Base-by-base conservation (phyloP, 2,113 vertebrate species). In the Brachypodius melanocephalos region DNA sequence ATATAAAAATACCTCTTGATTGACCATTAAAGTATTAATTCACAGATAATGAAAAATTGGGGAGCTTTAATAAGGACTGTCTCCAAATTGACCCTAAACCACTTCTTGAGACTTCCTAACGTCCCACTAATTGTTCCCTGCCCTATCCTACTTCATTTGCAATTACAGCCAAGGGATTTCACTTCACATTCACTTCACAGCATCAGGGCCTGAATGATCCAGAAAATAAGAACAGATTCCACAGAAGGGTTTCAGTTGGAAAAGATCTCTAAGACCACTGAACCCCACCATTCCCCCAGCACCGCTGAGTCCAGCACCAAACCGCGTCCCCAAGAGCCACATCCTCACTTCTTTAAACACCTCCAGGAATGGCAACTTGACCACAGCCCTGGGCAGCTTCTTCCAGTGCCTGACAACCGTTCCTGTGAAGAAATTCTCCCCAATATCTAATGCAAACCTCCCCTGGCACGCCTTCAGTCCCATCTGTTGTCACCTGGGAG, bases 1-100 rank as follows among this genome's bases (percentile, higher is more conserved):
- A 96, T 89, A 89, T 94, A 97, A 95, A 97, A 96, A 96, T 90
- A 90, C 42, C 76, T 85, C 59, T 91, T 73, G 38, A 49, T 80
- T 49, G 80, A 94, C 45, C 62, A 49, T 93, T 91, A 85, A 82
- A 81, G 51, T 51, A 73, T 81, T 93, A 85, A 89, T 67, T 58
- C 63, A 51, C 45, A 84, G 43, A 51, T 24, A 63, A 59, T 73
- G 43, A 52, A 93, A 73, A 71, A 85, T 74, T 45, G 81, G 66
- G 17, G 12, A 77, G 75, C 24, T 96, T 94, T 61, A 90, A 55
- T 75, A 79, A 75, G 67, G 85, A 94, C 24, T 24, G 63, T 91
- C 80, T 89, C 8, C 69, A 92, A 89, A 95, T 73, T 78, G 6
- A 78, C 55, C 59, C 79, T 76, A 67, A 95, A 71, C 8, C 3